phyloP scores from a whole-genome alignment of 2,888 invertebrate genomes.

The Alsophila aescularia region DNA sequence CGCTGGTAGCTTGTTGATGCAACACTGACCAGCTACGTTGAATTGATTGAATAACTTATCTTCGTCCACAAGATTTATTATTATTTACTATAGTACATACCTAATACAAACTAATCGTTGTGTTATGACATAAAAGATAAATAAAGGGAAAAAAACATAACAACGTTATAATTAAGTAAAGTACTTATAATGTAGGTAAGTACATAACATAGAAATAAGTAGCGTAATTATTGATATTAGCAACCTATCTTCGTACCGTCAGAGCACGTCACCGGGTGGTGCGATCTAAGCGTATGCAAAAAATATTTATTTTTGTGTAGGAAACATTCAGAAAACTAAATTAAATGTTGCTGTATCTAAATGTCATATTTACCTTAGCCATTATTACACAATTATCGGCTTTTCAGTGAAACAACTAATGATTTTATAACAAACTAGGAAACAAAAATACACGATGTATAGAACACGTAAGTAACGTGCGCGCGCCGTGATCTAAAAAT shows the following conservation, averaged over 20 bases:
- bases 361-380: slow-evolving; percentile 70
- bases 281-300: slow-evolving; percentile 50
- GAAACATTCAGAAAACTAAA: slow-evolving; percentile 18
- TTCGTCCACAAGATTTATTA: too few relatives aligned
- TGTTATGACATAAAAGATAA: too few relatives aligned
- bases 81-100: too few relatives aligned
- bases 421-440: slow-evolving; percentile 61
- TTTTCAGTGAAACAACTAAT: slow-evolving; percentile 37
- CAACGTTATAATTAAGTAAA: too few relatives aligned
- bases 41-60: not conserved
- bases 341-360: slow-evolving; percentile 22
- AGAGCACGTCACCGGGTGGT: slow-evolving; percentile 65
- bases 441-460: slow-evolving; percentile 55
- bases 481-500: slow-evolving; percentile 66
- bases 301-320: slow-evolving; percentile 24
- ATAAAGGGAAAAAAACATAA: too few relatives aligned
- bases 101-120: too few relatives aligned
- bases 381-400: slow-evolving; percentile 50
- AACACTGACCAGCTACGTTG: not conserved
- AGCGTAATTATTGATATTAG: slow-evolving; percentile 25
- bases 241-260: slow-evolving; percentile 35
- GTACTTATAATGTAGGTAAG: not conserved
- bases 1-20: slow-evolving; percentile 5
- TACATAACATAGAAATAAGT: not conserved
- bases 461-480: slow-evolving; percentile 49